Evolutionary conservation across 2,113 vertebrate species (phyloP), one percentile per base, ranked within the genome.

Genomic region (Oryzias celebensis): DNA sequence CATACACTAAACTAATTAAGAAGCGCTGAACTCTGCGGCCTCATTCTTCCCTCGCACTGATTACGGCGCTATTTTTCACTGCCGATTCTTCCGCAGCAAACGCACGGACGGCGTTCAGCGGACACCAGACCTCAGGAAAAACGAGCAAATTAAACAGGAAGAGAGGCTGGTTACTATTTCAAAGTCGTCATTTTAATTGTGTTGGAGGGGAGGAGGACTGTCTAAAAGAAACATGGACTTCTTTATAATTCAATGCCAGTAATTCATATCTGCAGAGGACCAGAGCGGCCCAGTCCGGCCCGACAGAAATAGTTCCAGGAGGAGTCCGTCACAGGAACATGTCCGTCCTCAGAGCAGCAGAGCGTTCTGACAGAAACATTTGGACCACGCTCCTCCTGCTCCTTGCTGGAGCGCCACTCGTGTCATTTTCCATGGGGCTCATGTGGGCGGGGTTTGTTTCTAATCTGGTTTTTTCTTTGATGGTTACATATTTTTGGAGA

Each of bases 181-280:
- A 78, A 87, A 91, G 87, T 86, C 84, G 71, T 85, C 82, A 81
- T 81, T 75, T 81, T 86, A 88, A 90, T 88, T 82, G 73, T 79
- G 68, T 80, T 58, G 73, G 77, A 82, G 71, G 71, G 20, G 57
- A 73, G 70, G 51, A 68, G 45, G 64, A 74, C 65, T 87, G 84
- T 86, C 85, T 61, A 73, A 10, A 5, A 85, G 87, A 90, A 88
- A 82, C 87, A 90, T 85, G 84, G 80, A 55, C 20, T 59, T 84
- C 89, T 91, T 88, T 90, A 88, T 89, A 81, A 91, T 90, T 91
- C 79, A 90, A 88, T 88, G 82, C 66, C 15, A 76, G 78, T 89
- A 65, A 91, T 88, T 88, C 80, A 85, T 86, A 68, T 76, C 68
- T 50, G 65, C 45, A 63, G 72, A 64, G 49, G 12, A 12, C 64